These are phyloP conservation scores for Agrochola circellaris DNA, from an alignment of 2,888 invertebrate genomes.

Conservation along the genomic window DNA sequence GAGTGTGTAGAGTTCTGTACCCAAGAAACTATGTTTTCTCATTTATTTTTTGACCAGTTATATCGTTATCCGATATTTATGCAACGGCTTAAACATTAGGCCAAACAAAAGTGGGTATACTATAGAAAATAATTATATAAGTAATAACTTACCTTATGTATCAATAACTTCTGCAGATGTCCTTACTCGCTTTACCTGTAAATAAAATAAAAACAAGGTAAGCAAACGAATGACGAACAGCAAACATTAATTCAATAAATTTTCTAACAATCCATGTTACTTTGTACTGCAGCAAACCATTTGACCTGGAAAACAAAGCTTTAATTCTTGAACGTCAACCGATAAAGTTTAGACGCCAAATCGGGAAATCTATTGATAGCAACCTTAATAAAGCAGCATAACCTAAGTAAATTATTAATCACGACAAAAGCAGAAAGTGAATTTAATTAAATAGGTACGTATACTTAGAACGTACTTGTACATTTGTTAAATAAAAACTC, in stretches of 20 bases:
- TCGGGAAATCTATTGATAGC: slow-evolving; percentile 31
- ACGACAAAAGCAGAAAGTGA: slow-evolving; percentile 16
- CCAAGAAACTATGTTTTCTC: not conserved
- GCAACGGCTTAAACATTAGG: not conserved
- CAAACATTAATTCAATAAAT: slow-evolving; percentile 26
- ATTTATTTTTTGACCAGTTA: not conserved
- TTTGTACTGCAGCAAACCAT: slow-evolving; percentile 40
- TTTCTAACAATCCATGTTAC: slow-evolving; percentile 38
- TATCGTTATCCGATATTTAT: too few species aligned
- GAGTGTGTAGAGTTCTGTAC: not conserved
- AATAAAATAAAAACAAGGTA: slow-evolving; percentile 41
- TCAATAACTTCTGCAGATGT: not conserved
- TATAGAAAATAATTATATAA: not conserved
- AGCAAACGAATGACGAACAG: slow-evolving; percentile 7
- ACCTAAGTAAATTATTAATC: slow-evolving; percentile 17
- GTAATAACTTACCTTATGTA: not conserved
- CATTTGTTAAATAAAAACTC: slow-evolving; percentile 50
- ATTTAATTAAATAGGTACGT: slow-evolving; percentile 10
- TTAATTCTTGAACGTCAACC: slow-evolving; percentile 45
- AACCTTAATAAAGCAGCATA: slow-evolving; percentile 11
- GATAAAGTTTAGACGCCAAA: slow-evolving; percentile 48
- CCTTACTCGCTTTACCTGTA: slow-evolving; percentile 43
- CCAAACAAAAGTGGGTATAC: not conserved
- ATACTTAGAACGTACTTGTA: not conserved
- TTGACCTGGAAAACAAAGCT: slow-evolving; percentile 47